These are phyloP conservation scores for Sceliomorpha sp. DNA, from an alignment of 2,888 invertebrate genomes.

Conservation along the genomic window DNA sequence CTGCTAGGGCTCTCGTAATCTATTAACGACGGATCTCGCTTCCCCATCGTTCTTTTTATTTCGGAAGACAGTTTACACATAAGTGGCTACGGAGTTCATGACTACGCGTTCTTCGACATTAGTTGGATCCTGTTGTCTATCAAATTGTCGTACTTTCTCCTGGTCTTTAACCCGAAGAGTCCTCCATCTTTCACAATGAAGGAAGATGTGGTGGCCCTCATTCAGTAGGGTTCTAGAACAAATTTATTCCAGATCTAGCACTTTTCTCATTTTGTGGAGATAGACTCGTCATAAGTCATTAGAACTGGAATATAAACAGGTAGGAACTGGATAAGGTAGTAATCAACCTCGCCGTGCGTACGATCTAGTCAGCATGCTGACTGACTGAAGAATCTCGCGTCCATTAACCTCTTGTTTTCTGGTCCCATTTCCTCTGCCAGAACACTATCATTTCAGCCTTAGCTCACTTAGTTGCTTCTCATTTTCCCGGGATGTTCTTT, in stretches of 20 bases:
- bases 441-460: not conserved
- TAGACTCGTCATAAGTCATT: constrained; percentile 19
- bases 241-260: constrained; percentile 13
- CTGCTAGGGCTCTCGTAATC: no score
- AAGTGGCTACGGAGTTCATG: no score
- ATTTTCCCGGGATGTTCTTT: no score
- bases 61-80: no score
- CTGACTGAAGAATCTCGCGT: not conserved
- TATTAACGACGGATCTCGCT: no score
- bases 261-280: constrained; percentile 34
- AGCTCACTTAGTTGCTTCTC: no score
- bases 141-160: no score
- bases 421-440: constrained; percentile 1
- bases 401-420: not conserved
- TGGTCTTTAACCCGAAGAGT: no score
- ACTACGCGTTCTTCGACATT: no score
- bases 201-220: constrained; percentile 48
- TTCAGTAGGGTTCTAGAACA: constrained; percentile 25
- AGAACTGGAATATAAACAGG: no score
- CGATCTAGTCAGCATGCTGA: not conserved
- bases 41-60: no score
- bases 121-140: no score
- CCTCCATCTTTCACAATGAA: constrained; percentile 42
- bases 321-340: constrained; percentile 9
- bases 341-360: not conserved